These are phyloP conservation scores for Triplophysa yarkandensis DNA, from an alignment of 2,797 vertebrate genomes.

Conservation along the genomic window DNA sequence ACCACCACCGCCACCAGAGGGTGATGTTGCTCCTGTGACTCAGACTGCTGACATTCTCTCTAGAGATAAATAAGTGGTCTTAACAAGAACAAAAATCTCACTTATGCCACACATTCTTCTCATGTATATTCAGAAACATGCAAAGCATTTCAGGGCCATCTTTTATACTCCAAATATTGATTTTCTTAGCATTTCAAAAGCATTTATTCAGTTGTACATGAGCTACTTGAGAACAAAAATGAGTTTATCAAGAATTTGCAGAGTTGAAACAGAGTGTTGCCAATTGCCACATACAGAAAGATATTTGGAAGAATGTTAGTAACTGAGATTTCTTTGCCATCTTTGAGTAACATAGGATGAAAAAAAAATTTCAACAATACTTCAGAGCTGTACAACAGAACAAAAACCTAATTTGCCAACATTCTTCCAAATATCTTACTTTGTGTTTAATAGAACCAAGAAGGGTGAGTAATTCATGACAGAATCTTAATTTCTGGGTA, in stretches of 20 bases:
- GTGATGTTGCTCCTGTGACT: slow-evolving; percentile 31
- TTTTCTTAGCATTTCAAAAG: neutral
- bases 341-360: too few relatives aligned
- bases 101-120: slow-evolving; percentile 14
- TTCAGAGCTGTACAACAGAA: too few relatives aligned
- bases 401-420: too few relatives aligned
- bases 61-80: neutral
- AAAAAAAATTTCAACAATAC: too few relatives aligned
- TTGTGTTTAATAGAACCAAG: too few relatives aligned
- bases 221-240: slow-evolving; percentile 7
- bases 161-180: neutral
- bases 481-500: too few relatives aligned
- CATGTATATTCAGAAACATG: slow-evolving; percentile 13
- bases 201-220: neutral
- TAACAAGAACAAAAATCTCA: slow-evolving; percentile 10
- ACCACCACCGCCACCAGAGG: slow-evolving; percentile 45
- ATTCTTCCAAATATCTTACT: too few relatives aligned
- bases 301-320: too few relatives aligned
- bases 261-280: too few relatives aligned
- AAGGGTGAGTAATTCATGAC: too few relatives aligned
- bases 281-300: too few relatives aligned
- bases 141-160: neutral
- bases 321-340: too few relatives aligned
- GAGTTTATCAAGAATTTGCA: slow-evolving; percentile 28
- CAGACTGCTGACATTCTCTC: neutral